Conservation (phyloP, 2,113 vertebrate genomes). For the Lepus americanus region DNA sequence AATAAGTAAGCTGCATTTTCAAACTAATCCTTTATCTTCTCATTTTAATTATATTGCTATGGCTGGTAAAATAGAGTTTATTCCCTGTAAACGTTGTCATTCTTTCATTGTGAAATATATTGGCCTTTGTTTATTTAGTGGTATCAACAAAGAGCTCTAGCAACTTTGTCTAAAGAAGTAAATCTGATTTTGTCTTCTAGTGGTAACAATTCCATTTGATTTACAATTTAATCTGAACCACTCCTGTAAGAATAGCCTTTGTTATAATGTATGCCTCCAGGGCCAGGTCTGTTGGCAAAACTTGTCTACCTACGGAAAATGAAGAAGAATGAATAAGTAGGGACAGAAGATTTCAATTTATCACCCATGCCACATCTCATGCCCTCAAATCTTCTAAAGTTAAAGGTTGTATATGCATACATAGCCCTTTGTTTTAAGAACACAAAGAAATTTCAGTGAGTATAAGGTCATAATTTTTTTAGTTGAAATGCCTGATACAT, state of each 20-base stretch:
- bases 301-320: conserved; percentile 66
- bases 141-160: conserved; percentile 53
- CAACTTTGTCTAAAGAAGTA: conserved; percentile 59
- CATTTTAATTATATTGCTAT: neutral
- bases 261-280: conserved; percentile 40
- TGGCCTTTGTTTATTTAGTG: neutral
- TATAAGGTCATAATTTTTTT: neutral
- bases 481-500: neutral
- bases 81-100: neutral
- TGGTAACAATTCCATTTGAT: conserved; percentile 66
- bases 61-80: neutral
- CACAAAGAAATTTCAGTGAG: neutral
- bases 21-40: neutral
- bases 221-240: conserved; percentile 67
- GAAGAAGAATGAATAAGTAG: conserved; percentile 73
- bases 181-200: conserved; percentile 9
- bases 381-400: conserved; percentile 54
- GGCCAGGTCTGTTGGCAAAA: conserved; percentile 18
- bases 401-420: neutral
- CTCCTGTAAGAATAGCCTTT: conserved; percentile 42
- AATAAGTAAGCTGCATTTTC: neutral
- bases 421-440: conserved; percentile 16
- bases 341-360: conserved; percentile 51
- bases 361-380: neutral
- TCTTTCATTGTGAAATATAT: conserved; percentile 9